Conservation (phyloP, 2,888 invertebrate genomes). For the Ophion ventricosus region DNA sequence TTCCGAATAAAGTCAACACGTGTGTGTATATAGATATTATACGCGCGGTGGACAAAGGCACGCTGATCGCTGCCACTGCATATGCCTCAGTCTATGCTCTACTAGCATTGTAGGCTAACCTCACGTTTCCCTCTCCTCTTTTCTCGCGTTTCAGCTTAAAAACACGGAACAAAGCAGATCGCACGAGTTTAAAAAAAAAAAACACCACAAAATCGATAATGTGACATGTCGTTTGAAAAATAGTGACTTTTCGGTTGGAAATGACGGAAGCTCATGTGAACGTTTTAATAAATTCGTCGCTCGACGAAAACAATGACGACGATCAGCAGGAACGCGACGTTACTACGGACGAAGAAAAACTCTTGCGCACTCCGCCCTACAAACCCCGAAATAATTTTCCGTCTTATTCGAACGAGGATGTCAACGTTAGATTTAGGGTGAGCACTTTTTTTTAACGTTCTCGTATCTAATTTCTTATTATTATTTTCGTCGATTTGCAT, state of each 20-base stretch:
- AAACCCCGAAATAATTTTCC: conserved; percentile 79
- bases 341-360: conserved; percentile 66
- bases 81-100: conserved; percentile 44
- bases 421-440: conserved; percentile 78
- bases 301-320: conserved; percentile 46
- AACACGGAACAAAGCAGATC: background rate
- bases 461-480: background rate
- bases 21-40: background rate
- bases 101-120: conserved; percentile 18
- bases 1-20: background rate
- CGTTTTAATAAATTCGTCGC: conserved; percentile 67
- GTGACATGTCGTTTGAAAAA: conserved; percentile 14
- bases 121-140: conserved; percentile 1
- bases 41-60: no score
- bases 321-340: conserved; percentile 56
- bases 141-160: background rate
- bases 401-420: conserved; percentile 76
- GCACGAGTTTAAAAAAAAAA: background rate
- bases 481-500: conserved; percentile 51
- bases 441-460: conserved; percentile 44
- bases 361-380: conserved; percentile 55
- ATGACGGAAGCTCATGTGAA: conserved; percentile 70
- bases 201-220: conserved; percentile 28
- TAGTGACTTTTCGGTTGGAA: conserved; percentile 11
- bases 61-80: conserved; percentile 7